A percentile compares a stretch with the other conserved stretches of the same genome.
These are phyloP conservation scores for Elachura formosa DNA, from an alignment of 2,113 vertebrate species.

Conservation along the genomic window DNA sequence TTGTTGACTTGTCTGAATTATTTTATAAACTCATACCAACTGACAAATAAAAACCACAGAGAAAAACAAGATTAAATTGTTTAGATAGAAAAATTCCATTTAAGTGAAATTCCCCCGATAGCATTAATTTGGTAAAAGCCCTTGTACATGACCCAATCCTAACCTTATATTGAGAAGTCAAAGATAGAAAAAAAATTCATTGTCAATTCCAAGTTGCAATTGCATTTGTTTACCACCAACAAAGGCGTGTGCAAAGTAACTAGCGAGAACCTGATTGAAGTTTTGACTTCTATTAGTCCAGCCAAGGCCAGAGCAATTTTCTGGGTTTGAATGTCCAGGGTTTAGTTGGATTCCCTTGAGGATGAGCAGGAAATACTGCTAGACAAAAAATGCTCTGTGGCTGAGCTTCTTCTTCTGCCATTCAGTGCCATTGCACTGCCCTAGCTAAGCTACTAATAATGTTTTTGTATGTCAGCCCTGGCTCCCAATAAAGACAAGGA, in stretches of 20 bases:
- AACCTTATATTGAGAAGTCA: slow-evolving; percentile 70
- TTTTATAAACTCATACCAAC: slow-evolving; percentile 6
- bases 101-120: slow-evolving; percentile 54
- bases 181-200: slow-evolving; percentile 60
- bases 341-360: slow-evolving; percentile 46
- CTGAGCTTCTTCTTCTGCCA: slow-evolving; percentile 45
- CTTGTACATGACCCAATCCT: slow-evolving; percentile 64
- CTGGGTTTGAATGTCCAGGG: slow-evolving; percentile 57
- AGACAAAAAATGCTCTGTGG: slow-evolving; percentile 21
- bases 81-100: slow-evolving; percentile 66
- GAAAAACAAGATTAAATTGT: slow-evolving; percentile 47
- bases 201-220: slow-evolving; percentile 56
- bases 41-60: slow-evolving; percentile 8
- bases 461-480: background rate
- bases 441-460: background rate
- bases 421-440: background rate
- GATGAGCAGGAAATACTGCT: slow-evolving; percentile 54
- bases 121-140: slow-evolving; percentile 72
- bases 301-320: slow-evolving; percentile 64
- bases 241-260: slow-evolving; percentile 60
- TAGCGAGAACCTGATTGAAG: slow-evolving; percentile 70
- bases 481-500: background rate
- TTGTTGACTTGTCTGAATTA: slow-evolving; percentile 37
- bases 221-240: slow-evolving; percentile 59
- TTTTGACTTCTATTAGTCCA: slow-evolving; percentile 72